phyloP scores from a whole-genome alignment of 2,113 vertebrate species.

The Notechis scutatus region DNA sequence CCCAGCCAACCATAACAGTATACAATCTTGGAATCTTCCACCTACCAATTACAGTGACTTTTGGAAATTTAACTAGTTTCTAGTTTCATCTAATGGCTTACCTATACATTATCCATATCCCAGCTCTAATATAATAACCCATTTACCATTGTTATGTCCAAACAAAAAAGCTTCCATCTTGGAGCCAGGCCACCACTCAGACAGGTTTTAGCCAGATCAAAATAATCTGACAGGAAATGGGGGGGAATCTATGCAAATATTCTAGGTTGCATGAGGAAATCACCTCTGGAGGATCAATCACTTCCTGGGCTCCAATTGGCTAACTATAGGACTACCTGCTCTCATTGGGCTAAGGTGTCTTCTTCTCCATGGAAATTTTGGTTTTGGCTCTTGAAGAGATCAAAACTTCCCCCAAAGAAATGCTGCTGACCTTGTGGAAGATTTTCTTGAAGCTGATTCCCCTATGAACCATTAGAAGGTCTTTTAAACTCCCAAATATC shows the following conservation, averaged over 20 bases:
- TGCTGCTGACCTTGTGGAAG: not conserved
- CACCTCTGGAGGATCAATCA: not conserved
- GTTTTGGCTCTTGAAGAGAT: not conserved
- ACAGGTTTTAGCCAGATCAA: not conserved
- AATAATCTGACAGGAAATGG: not conserved
- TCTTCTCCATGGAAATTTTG: not conserved
- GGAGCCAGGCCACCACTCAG: not conserved
- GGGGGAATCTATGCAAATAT: not conserved
- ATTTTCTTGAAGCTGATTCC: not conserved
- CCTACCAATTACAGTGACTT: not conserved
- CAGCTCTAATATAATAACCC: not conserved
- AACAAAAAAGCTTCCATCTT: not conserved
- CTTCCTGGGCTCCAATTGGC: not conserved
- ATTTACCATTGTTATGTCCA: not conserved
- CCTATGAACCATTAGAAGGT: not conserved
- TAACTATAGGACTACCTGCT: not conserved
- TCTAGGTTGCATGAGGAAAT: not conserved
- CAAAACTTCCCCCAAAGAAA: not conserved
- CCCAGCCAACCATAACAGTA: slow-evolving; percentile 15
- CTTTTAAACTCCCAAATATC: not conserved
- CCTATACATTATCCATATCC: not conserved
- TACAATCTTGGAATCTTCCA: not conserved
- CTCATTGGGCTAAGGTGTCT: not conserved
- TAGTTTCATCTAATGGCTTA: not conserved
- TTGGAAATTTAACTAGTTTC: not conserved